Evolutionary conservation across 2,113 vertebrate genomes (phyloP).

Genomic region (Phyllopteryx taeniolatus): DNA sequence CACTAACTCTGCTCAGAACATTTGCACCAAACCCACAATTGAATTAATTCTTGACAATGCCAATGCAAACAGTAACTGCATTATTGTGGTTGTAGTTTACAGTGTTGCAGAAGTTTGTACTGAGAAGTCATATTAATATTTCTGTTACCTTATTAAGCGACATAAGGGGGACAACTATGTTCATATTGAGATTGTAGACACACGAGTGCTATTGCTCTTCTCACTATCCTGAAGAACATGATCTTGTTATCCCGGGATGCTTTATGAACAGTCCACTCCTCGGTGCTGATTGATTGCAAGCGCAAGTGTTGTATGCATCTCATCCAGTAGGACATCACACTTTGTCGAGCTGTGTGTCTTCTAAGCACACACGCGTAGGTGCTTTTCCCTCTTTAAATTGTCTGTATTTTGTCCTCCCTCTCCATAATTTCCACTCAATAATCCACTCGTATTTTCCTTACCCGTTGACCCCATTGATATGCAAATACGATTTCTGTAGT

Average conservation of each 20-base stretch:
- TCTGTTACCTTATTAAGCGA: background rate
- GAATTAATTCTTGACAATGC: too few species aligned
- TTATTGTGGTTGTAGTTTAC: background rate
- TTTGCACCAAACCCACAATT: too few species aligned
- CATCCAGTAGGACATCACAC: slow-evolving; percentile 44
- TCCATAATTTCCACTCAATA: background rate
- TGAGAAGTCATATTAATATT: background rate
- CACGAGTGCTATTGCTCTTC: background rate
- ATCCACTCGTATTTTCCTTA: slow-evolving; percentile 4
- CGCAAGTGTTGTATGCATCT: slow-evolving; percentile 45
- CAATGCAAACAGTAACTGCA: background rate
- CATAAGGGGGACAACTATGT: background rate
- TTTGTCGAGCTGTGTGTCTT: slow-evolving; percentile 45
- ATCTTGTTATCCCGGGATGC: background rate
- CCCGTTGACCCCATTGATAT: slow-evolving; percentile 2
- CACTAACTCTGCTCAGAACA: too few species aligned
- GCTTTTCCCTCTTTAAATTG: slow-evolving; percentile 17
- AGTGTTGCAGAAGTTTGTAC: background rate
- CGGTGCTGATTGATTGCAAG: slow-evolving; percentile 23
- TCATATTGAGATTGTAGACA: background rate
- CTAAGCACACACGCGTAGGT: slow-evolving; percentile 16
- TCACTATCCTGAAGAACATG: background rate
- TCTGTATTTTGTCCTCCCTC: slow-evolving; percentile 13
- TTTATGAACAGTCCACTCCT: background rate
- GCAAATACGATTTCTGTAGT: slow-evolving; percentile 23